Base-by-base conservation (phyloP, 2,797 vertebrate species). In the Urocyon cinereoargenteus region DNA sequence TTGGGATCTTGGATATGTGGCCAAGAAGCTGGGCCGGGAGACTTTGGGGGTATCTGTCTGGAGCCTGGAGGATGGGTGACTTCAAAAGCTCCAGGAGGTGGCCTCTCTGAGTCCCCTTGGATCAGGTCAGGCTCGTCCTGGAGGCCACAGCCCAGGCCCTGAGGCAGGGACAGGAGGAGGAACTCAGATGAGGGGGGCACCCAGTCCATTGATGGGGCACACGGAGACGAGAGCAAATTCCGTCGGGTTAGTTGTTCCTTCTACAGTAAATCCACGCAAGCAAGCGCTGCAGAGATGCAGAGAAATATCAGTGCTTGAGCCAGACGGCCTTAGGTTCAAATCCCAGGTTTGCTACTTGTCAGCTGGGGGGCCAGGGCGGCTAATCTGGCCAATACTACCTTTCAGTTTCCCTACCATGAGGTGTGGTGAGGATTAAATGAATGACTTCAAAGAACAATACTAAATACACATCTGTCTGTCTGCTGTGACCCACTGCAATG, bases 101-200 rank as follows among this genome's bases (percentile, higher is more conserved):
- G n/a, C 31, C 51, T n/a, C 57, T 34, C 72, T 0, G 2, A 82
- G 79, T 72, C 22, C 14, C 49, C 59, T 40, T 16, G 3, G 57
- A 7, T 78, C 19, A 61, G 79, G 68, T 40, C 70, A 31, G 59
- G 21, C 49, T 77, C 62, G 26, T 36, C 36, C 49, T 9, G 31
- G 73, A 81, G 57, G 36, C 81, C 64, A 24, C 21, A 59, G 87
- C 13, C 68, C 66, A 79, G 49, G 18, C 31, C 62, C 68, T 16
- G 55, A 75, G 49, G 36, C 86, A 40, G 18, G 18, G 49, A 4
- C 62, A 59, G 15, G 5, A 26, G 34, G 15, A 91, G 70, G 55
- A 78, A 21, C 12, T 18, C n/a, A 9, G 22, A 28, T 0, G 0
- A 31, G 36, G 40, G 2, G 2, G 24, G 31, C 12, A 6, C 31